Conservation (phyloP, 2,888 invertebrate species). For the Malthinus flaveolus region DNA sequence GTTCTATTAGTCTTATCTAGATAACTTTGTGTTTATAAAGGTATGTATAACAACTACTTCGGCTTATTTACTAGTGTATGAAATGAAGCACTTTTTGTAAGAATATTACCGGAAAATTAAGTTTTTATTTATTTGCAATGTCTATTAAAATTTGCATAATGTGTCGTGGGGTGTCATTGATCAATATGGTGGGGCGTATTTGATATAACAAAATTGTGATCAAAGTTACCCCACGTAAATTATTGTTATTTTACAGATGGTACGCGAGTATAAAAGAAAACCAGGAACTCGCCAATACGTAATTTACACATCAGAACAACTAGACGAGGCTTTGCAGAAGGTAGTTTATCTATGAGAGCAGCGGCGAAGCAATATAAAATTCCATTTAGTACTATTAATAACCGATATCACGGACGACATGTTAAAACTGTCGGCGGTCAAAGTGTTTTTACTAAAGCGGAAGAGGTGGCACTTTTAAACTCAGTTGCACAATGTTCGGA, state of each 20-base stretch:
- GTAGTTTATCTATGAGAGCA: conserved; percentile 8
- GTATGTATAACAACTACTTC: not conserved
- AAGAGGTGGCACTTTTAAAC: conserved; percentile 24
- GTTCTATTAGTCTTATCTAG: no score
- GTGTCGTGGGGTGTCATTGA: not conserved
- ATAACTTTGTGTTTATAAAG: no score
- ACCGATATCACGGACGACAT: conserved; percentile 14
- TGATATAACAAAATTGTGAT: not conserved
- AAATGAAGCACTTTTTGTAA: not conserved
- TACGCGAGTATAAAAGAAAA: not conserved
- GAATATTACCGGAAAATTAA: not conserved
- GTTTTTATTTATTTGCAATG: not conserved
- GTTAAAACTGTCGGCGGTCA: conserved; percentile 19
- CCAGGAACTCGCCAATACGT: not conserved
- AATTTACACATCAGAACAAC: conserved; percentile 12
- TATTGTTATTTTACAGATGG: not conserved
- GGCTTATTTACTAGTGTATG: not conserved
- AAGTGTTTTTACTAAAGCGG: conserved; percentile 17
- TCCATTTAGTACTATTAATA: conserved; percentile 16
- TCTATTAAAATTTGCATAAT: not conserved
- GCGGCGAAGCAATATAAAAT: conserved; percentile 11
- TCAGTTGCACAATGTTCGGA: conserved; percentile 28
- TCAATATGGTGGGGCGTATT: not conserved
- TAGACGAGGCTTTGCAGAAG: conserved; percentile 22
- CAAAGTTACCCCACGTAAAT: not conserved